Percentiles rank a stretch among this genome's conserved stretches.
Conservation (phyloP, 2,113 vertebrate genomes). For the Actenoides lindsayi region DNA sequence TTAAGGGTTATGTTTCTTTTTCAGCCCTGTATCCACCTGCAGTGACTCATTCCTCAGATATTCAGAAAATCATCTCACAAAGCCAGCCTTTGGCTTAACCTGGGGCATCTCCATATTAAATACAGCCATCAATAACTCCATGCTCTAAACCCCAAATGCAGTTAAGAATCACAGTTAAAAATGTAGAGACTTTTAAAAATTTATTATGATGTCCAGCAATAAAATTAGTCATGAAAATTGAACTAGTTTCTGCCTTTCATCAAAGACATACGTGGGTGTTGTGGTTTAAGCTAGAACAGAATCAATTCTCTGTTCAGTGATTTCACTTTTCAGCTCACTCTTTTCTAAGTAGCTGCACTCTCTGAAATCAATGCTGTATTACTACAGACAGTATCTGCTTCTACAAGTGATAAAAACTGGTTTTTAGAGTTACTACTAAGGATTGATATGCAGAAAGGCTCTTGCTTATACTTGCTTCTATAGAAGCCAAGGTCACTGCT, state of each 20-base stretch:
- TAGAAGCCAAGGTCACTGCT: background rate
- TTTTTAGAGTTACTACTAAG: background rate
- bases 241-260: background rate
- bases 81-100: background rate
- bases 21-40: background rate
- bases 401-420: background rate
- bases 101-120: background rate
- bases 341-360: background rate
- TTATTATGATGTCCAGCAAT: background rate
- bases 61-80: background rate
- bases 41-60: background rate
- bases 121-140: background rate
- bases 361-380: background rate
- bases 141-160: accelerated
- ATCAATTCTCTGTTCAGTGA: background rate
- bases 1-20: background rate
- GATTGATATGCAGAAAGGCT: background rate
- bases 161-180: background rate
- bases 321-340: background rate
- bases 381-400: background rate
- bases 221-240: background rate
- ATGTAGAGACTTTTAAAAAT: background rate
- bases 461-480: background rate
- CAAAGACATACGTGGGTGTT: background rate
- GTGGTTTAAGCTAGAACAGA: background rate